Conservation (phyloP, 2,888 invertebrate genomes). For the Mamestra brassicae region DNA sequence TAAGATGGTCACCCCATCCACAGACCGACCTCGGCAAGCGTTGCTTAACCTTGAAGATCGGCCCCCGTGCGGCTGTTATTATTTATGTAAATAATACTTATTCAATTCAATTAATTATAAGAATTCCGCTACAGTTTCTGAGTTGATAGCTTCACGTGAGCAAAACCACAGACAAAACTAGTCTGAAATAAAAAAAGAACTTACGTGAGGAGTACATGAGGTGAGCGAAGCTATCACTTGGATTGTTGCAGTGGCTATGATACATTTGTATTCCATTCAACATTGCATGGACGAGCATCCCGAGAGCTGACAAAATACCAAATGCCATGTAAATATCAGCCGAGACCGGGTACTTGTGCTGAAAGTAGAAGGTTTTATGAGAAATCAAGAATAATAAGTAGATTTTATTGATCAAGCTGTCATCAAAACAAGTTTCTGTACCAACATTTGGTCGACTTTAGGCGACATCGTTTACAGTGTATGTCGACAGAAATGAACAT, state of each 20-base stretch:
- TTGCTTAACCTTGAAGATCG: too few relatives aligned
- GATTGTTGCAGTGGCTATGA: slow-evolving; percentile 61
- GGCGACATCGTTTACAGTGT: background rate
- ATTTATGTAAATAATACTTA: too few relatives aligned
- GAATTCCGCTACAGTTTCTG: too few relatives aligned
- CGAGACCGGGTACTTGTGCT: slow-evolving; percentile 53
- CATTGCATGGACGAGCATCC: slow-evolving; percentile 60
- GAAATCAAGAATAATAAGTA: slow-evolving; percentile 7
- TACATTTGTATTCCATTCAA: slow-evolving; percentile 63
- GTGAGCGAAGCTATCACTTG: slow-evolving; percentile 67
- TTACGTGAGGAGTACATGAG: slow-evolving; percentile 66
- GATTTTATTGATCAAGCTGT: background rate
- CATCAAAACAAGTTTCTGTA: background rate
- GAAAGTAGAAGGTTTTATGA: slow-evolving; percentile 32
- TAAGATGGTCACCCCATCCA: too few relatives aligned
- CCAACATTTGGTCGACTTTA: background rate
- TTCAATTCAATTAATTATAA: too few relatives aligned
- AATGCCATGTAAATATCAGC: slow-evolving; percentile 58
- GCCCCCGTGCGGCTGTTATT: too few relatives aligned
- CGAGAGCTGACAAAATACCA: slow-evolving; percentile 55
- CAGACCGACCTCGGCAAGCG: too few relatives aligned
- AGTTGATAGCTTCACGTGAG: too few relatives aligned
- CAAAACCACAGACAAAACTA: too few relatives aligned
- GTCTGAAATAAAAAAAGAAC: slow-evolving; percentile 29
- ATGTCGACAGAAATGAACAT: background rate